A percentile compares a stretch with the other conserved stretches of the same genome.
Evolutionary conservation across 2,888 invertebrate species (phyloP).

Genomic region (Eucera pruinosa): DNA sequence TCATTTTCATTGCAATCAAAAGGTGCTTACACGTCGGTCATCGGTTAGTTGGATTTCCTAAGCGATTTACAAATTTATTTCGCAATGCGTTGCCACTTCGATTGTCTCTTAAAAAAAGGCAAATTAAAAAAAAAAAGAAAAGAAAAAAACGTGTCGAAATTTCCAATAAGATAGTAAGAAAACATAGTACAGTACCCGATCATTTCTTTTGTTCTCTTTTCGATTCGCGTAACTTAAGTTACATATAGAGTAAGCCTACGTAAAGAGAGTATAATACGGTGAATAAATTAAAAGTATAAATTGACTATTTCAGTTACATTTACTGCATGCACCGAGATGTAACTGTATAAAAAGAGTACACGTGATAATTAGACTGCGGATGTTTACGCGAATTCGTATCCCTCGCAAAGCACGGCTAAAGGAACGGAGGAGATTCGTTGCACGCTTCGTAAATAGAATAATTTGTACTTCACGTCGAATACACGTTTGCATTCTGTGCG

Average conservation of each 20-base stretch:
- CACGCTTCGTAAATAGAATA: too few relatives aligned
- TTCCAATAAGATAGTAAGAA: background rate
- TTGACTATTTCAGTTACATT: conserved; percentile 44
- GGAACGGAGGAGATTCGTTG: too few relatives aligned
- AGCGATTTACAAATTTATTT: conserved; percentile 13
- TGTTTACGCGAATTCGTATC: too few relatives aligned
- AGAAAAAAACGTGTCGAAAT: background rate
- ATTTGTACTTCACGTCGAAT: too few relatives aligned
- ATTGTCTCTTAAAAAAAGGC: too few relatives aligned
- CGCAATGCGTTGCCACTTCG: too few relatives aligned
- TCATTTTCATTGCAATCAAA: background rate
- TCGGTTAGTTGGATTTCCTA: background rate
- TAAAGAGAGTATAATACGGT: conserved; percentile 6
- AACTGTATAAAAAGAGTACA: conserved; percentile 36
- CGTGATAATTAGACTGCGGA: too few relatives aligned
- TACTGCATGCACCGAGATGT: conserved; percentile 47
- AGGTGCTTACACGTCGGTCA: background rate
- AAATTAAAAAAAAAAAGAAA: background rate
- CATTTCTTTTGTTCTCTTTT: too few relatives aligned
- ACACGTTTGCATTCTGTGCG: too few relatives aligned
- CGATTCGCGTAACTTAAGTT: conserved; percentile 9
- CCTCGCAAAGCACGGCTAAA: too few relatives aligned
- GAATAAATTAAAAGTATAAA: conserved; percentile 44
- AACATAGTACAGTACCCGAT: background rate
- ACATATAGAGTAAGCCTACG: conserved; percentile 10